Evolutionary conservation across 1,140 invertebrate species (phyloP), one percentile per base, ranked within the genome.

Genomic region (Drosophila pallidifrons): DNA sequence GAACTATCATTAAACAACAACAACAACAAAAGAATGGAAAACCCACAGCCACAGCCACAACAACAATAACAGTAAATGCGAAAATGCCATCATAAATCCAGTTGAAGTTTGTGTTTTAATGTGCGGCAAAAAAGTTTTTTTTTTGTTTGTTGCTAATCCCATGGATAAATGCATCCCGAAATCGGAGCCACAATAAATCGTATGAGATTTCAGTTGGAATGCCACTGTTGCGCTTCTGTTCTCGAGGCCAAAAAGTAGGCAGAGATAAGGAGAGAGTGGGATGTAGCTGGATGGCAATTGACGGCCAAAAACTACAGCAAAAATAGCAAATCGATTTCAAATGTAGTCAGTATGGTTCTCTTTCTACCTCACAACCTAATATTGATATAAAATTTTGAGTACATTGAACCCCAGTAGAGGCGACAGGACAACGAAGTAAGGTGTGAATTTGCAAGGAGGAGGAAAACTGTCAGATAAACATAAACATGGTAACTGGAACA

Each of bases 281-380:
- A 20, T 45, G 35, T 1, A 7, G 1, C n/a, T 25, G 46, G 67
- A 69, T 77, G 51, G 65, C 65, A 73, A 52, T 76, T 69, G 81
- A 77, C 81, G 71, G 68, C 58, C 58, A 59, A 67, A 54, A 43
- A 20, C 15, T 32, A 28, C 43, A 10, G 51, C 64, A 43, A 73
- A 73, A 81, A 87, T 78, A 52, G 73, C 80, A 80, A 87, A 88
- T 83, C 73, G 70, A 87, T 88, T 75, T 79, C 30, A 43, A 81
- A 71, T 85, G 77, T 70, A 85, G 74, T 80, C 55, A 38, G 45
- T 43, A 10, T 61, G 16, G 7, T 35, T n/a, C 28, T 8, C 54
- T 2, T 46, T 30, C 67, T 54, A 1, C 52, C 7, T 15, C 46
- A 35, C 30, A 66, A 51, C 59, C 82, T 78, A 78, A 85, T 85